Evolutionary conservation across 1,140 invertebrate species (phyloP), one percentile per base, ranked within the genome.

Genomic region (Diorhabda sublineata): DNA sequence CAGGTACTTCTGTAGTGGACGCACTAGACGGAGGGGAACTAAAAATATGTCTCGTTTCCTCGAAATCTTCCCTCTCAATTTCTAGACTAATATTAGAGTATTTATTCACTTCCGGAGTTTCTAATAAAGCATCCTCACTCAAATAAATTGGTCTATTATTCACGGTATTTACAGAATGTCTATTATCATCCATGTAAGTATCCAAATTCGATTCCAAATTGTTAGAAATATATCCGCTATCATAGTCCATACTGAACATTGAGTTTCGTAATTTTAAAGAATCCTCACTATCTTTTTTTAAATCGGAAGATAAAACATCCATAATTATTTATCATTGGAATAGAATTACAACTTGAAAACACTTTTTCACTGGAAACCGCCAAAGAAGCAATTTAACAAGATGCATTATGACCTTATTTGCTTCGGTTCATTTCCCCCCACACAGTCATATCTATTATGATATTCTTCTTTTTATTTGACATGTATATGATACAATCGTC

Each of bases 221-320:
- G 47, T 76, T 68, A 7, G 75, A 78, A 68, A 76, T 69, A 69
- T 74, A 79, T 2, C 78, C 78, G 69, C 77, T 78, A 69, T 79
- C 78, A 64, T 77, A 73, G 71, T 79, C 78, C 72, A 78, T 75
- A 4, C n/a, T 67, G 2, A 67, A 60, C 3, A 44, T 8, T 11
- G 45, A 47, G 45, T 45, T 59, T 41, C 42, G 4, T 2, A 9
- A 43, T 42, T 41, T 61, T 41, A 42, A 61, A 61, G 47, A 8
- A 52, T 52, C 47, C 3, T 52, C 47, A 52, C 3, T 4, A 52
- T n/a, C n/a, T 52, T 52, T 52, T 8, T 8, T 2, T 52, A n/a
- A 6, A 52, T n/a, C 3, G 4, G 3, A 52, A 3, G 47, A 52
- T 8, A 52, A 3, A 52, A 8, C 6, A 8, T 52, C 47, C 47